Base-by-base conservation (phyloP, 2,888 invertebrate genomes). In the Aricia artaxerxes region DNA sequence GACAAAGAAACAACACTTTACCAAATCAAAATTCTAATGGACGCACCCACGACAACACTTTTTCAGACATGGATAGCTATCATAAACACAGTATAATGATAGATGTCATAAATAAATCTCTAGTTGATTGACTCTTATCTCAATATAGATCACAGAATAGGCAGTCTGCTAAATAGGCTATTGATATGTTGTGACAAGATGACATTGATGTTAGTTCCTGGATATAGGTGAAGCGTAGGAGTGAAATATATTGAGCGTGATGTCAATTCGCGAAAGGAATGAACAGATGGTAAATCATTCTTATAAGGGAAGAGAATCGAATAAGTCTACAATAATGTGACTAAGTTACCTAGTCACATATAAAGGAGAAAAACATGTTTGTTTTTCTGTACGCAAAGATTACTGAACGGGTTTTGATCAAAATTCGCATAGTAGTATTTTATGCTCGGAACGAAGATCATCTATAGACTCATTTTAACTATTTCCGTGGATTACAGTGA, bases 201-300 rank as follows among this genome's bases (percentile, higher is more conserved):
- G 35, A 69, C 38, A 69, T 69, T 38, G 69, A 69, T 69, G 9
- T 11, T 31, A 64, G 31, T 69, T 69, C 69, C 69, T 69, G 69
- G 69, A 35, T 69, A 69, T 13, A 69, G 16, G 69, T 38, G 69
- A 35, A 69, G 13, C 35, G 69, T 69, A 69, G 69, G 69, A 69
- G 69, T 69, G 4, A 3, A 64, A 35, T 35, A 69, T 38, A 69
- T 69, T 69, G 31, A 64, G 4, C 64, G 13, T 35, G 11, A 69
- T 69, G 11, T 69, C 69, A 13, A 69, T 69, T 13, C 69, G 13
- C 69, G 11, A 69, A 69, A 69, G 69, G 35, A 35, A 38, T 35
- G 35, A 69, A 38, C 69, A 69, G 69, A 35, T 69, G 69, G 4
- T 69, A 69, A 69, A 69, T 69, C 13, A 69, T 5, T 69, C 35